Evolutionary conservation across 2,797 vertebrate genomes (phyloP), one percentile per base, ranked within the genome.

Genomic region (Morus bassanus): DNA sequence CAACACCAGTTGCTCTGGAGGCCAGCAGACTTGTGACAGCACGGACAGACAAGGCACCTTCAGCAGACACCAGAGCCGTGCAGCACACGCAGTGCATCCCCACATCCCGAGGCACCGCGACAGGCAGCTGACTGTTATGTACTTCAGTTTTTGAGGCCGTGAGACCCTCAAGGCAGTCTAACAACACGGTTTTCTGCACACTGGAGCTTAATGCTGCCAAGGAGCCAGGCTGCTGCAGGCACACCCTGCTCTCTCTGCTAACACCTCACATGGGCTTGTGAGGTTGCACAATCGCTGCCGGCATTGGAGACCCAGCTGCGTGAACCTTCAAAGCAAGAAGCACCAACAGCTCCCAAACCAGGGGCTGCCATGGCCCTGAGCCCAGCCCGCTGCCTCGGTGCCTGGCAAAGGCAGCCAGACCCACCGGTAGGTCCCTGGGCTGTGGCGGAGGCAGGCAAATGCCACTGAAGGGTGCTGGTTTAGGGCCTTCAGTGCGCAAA

Each of bases 181-280:
- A 57, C 10, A 76, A 17, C 0, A 0, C 1, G 0, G 1, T 41
- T 83, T 73, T 37, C 37, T 1, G 1, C 7, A 22, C 24, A 16
- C 31, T n/a, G 27, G 67, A 45, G 23, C 9, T 61, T 14, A 43
- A 57, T 0, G 0, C 31, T 57, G 64, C 69, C 60, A 31, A 41
- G 43, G 41, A 65, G 18, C 51, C 51, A 25, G 37, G 25, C 39
- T 75, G 69, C 74, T 59, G 4, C 0, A 0, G 65, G 74, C 37
- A 77, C 22, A 18, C 0, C 0, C 28, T 37, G 78, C 2, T 18
- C 43, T 67, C 70, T 80, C 56, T 77, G 50, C 72, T 65, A 89
- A 54, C n/a, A n/a, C 25, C 65, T 70, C 1, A 0, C 5, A 0
- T 0, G 7, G 24, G 12, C 48, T 39, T 23, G 2, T 0, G 1